phyloP scores from a whole-genome alignment of 2,888 invertebrate species.

The Dastarcus helophoroides region DNA sequence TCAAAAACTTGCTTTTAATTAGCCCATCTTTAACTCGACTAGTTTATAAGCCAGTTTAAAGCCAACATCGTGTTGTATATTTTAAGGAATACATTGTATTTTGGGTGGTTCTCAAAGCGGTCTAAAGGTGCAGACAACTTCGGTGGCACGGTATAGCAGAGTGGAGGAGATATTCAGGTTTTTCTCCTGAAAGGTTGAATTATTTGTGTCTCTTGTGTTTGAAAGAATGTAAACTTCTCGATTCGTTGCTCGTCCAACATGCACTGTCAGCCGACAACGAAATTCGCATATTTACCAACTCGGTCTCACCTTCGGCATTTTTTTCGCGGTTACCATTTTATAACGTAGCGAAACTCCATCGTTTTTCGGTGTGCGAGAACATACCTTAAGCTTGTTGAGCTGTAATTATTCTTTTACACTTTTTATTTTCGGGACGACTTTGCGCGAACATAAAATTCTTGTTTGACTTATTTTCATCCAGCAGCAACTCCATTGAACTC shows the following conservation, averaged over 20 bases:
- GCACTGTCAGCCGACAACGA: constrained; percentile 32
- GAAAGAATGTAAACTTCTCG: constrained; percentile 33
- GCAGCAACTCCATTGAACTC: no score
- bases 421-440: no score
- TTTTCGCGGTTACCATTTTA: constrained; percentile 17
- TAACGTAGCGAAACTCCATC: constrained; percentile 8
- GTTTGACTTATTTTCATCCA: no score
- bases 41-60: no score
- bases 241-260: constrained; percentile 33
- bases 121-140: constrained; percentile 31
- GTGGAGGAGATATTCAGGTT: constrained; percentile 32
- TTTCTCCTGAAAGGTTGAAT: constrained; percentile 32
- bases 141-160: constrained; percentile 34
- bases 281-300: constrained; percentile 35
- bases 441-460: no score
- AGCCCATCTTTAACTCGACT: no score
- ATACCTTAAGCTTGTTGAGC: constrained; percentile 14
- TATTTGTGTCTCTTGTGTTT: constrained; percentile 36
- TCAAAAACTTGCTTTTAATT: no score
- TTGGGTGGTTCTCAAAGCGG: constrained; percentile 24
- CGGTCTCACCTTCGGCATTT: constrained; percentile 27
- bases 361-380: constrained; percentile 14
- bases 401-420: constrained; percentile 5
- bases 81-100: constrained; percentile 9
- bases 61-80: constrained; percentile 12